Percentiles rank a stretch among this genome's conserved stretches.
Evolutionary conservation across 2,113 vertebrate genomes (phyloP).

Genomic region (Coracopsis vasa): DNA sequence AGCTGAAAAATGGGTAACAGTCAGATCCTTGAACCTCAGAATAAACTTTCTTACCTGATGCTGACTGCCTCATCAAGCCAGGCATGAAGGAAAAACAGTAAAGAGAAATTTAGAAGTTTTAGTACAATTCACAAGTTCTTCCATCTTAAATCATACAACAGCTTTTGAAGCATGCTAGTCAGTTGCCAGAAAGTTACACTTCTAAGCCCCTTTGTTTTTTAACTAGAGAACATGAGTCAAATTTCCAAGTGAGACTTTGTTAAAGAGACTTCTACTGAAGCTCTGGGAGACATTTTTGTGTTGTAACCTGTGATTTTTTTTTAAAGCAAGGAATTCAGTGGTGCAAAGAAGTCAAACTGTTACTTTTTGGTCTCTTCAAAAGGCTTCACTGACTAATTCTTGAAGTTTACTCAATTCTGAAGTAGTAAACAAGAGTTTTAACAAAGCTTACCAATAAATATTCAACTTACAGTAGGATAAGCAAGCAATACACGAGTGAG

Average conservation of each 20-base stretch:
- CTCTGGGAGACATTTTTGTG: background rate
- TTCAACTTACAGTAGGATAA: background rate
- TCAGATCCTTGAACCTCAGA: background rate
- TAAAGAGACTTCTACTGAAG: background rate
- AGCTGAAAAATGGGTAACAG: background rate
- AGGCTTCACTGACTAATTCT: background rate
- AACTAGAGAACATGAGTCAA: background rate
- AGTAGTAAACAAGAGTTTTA: background rate
- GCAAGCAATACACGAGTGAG: background rate
- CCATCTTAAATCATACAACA: background rate
- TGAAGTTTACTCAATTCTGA: background rate
- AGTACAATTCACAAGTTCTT: conserved; percentile 21
- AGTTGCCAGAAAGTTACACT: background rate
- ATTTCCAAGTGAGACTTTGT: background rate
- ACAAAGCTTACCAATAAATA: background rate
- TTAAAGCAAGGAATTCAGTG: background rate
- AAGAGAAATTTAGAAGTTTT: conserved; percentile 62
- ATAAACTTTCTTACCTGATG: conserved; percentile 84
- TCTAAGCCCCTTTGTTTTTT: background rate
- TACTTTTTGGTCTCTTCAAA: background rate
- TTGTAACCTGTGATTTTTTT: background rate
- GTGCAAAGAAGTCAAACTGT: background rate
- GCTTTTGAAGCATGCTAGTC: background rate
- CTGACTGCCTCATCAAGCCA: conserved; percentile 81
- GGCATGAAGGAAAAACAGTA: conserved; percentile 84